These are phyloP conservation scores for Microplitis deprimator DNA, from an alignment of 2,888 invertebrate genomes.

Conservation along the genomic window DNA sequence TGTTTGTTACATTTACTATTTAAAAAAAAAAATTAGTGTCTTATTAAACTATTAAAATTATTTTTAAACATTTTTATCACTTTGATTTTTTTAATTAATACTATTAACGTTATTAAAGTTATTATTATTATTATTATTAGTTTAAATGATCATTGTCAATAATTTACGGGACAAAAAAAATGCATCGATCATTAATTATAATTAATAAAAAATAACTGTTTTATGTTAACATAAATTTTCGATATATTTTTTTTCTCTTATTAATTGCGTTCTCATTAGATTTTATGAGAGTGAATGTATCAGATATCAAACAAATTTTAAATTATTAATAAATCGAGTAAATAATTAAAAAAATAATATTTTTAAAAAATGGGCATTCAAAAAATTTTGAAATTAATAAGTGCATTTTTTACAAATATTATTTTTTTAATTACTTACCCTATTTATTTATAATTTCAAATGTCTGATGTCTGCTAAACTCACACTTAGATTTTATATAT, in stretches of 20 bases:
- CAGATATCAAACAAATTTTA: too few species aligned
- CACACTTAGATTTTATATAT: background rate
- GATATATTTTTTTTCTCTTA: too few species aligned
- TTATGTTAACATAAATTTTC: background rate
- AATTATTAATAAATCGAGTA: too few species aligned
- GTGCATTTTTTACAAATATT: too few species aligned
- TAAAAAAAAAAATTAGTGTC: background rate
- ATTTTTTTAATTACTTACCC: too few species aligned
- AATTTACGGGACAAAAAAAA: background rate
- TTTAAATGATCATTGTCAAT: background rate
- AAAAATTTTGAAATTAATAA: too few species aligned
- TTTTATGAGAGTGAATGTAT: too few species aligned
- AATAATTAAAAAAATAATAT: too few species aligned
- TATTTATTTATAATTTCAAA: too few species aligned
- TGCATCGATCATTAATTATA: background rate
- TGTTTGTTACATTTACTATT: background rate
- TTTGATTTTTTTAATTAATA: conserved; percentile 3
- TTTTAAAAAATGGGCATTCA: too few species aligned
- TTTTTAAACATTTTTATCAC: conserved; percentile 6
- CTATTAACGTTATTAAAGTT: background rate
- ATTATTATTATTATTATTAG: background rate
- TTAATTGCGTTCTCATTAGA: too few species aligned
- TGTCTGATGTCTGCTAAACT: too few species aligned
- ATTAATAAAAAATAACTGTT: background rate
- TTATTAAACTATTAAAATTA: background rate